Percentiles rank a stretch among this genome's conserved stretches.
phyloP scores from a whole-genome alignment of 2,888 invertebrate genomes.

The Thereva unica region DNA sequence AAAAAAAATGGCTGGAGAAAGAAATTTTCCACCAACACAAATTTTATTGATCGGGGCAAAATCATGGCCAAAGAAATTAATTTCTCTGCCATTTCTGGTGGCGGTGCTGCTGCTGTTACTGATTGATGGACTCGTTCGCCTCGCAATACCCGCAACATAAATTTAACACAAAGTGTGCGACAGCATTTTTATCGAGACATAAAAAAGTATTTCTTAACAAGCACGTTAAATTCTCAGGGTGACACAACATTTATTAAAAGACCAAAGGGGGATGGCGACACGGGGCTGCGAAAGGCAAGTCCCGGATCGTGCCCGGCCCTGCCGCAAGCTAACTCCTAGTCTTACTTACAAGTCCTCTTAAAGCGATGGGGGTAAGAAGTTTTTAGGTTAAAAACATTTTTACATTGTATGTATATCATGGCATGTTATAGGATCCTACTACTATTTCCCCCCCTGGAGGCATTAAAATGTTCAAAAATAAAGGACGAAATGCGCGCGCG shows the following conservation, averaged over 20 bases:
- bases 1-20: background rate
- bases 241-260: slow-evolving; percentile 34
- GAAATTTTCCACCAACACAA: background rate
- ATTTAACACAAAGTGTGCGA: slow-evolving; percentile 10
- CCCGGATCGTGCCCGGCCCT: background rate
- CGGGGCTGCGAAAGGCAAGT: slow-evolving; percentile 6
- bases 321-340: background rate
- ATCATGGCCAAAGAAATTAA: slow-evolving; percentile 25
- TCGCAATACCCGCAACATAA: slow-evolving; percentile 21
- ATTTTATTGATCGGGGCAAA: slow-evolving; percentile 23
- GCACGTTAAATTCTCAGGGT: slow-evolving; percentile 25
- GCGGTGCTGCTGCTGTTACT: background rate
- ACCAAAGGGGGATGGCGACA: background rate
- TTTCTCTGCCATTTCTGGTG: background rate
- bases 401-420: too few relatives aligned
- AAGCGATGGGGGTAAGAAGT: too few relatives aligned
- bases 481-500: background rate
- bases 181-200: slow-evolving; percentile 16
- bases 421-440: slow-evolving; percentile 13
- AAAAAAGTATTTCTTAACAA: slow-evolving; percentile 26
- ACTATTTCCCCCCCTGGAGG: slow-evolving; percentile 6
- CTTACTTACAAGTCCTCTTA: too few relatives aligned
- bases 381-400: too few relatives aligned
- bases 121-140: slow-evolving; percentile 25
- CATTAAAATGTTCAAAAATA: slow-evolving; percentile 25